Percentiles rank a stretch among this genome's conserved stretches.
Evolutionary conservation across 2,113 vertebrate species (phyloP).

Genomic region (Hydropotes inermis): DNA sequence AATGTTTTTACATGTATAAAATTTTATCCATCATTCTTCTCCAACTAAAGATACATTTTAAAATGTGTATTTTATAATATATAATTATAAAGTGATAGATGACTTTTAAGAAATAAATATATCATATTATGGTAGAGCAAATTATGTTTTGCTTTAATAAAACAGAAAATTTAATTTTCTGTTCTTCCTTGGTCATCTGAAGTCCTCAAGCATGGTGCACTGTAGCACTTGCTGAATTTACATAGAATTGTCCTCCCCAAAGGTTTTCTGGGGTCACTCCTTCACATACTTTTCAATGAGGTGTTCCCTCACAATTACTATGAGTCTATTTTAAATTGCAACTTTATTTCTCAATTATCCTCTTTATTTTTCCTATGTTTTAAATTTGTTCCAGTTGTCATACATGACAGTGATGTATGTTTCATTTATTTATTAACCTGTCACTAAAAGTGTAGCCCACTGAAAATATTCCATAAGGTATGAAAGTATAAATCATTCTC

Average conservation of each 20-base stretch:
- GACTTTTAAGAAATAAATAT: background rate
- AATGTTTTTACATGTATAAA: background rate
- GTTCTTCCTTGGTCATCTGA: background rate
- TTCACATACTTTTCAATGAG: background rate
- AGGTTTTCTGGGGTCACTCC: background rate
- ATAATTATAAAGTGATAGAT: background rate
- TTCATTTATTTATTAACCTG: background rate
- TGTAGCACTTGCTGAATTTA: background rate
- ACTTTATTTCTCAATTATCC: background rate
- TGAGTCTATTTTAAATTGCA: background rate
- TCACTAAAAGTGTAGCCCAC: background rate
- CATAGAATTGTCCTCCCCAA: background rate
- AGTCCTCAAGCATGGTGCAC: background rate
- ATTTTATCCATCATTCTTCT: background rate
- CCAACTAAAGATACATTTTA: background rate
- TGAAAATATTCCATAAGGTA: background rate
- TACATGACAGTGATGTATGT: background rate
- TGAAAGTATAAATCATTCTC: background rate
- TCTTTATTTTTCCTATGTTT: background rate
- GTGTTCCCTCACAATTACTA: background rate
- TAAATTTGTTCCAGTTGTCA: background rate
- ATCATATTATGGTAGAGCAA: background rate
- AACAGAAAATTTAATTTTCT: background rate
- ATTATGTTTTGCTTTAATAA: background rate
- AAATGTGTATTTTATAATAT: background rate